These are phyloP conservation scores for Anseranas semipalmata DNA, from an alignment of 2,113 vertebrate species.

Conservation along the genomic window DNA sequence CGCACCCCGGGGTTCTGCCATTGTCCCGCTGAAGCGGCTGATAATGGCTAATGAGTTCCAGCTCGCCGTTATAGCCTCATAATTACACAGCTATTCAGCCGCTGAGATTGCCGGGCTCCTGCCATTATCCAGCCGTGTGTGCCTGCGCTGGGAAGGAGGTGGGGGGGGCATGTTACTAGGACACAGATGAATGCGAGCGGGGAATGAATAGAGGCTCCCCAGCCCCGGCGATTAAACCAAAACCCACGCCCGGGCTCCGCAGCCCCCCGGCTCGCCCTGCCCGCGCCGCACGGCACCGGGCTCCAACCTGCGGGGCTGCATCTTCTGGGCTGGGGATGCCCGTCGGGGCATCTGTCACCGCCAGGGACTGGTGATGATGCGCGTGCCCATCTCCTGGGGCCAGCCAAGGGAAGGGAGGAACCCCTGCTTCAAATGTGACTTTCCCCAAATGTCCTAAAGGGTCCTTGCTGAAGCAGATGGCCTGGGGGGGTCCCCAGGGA, in stretches of 20 bases:
- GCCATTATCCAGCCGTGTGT: slow-evolving; percentile 59
- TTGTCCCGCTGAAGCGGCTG: slow-evolving; percentile 52
- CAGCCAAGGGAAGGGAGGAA: background rate
- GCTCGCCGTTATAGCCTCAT: slow-evolving; percentile 43
- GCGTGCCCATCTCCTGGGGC: background rate
- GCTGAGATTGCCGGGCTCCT: slow-evolving; percentile 42
- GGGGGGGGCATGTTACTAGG: slow-evolving; percentile 54
- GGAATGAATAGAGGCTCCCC: slow-evolving; percentile 54
- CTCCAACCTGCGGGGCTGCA: background rate
- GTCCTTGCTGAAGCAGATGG: background rate
- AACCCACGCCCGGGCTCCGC: background rate
- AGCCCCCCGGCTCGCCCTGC: background rate
- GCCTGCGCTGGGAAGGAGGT: slow-evolving; percentile 1
- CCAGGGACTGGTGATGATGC: too few relatives aligned
- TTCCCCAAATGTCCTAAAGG: background rate
- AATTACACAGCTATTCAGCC: slow-evolving; percentile 64
- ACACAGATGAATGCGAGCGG: slow-evolving; percentile 39
- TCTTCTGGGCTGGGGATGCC: background rate
- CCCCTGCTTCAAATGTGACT: background rate
- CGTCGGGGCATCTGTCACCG: background rate
- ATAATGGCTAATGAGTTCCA: slow-evolving; percentile 69
- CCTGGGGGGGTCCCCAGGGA: background rate
- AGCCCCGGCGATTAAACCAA: slow-evolving; percentile 52
- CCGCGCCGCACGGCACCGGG: background rate
- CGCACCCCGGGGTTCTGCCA: slow-evolving; percentile 37